Evolutionary conservation across 1,140 invertebrate genomes (phyloP).

Genomic region (Tachypleus tridentatus): DNA sequence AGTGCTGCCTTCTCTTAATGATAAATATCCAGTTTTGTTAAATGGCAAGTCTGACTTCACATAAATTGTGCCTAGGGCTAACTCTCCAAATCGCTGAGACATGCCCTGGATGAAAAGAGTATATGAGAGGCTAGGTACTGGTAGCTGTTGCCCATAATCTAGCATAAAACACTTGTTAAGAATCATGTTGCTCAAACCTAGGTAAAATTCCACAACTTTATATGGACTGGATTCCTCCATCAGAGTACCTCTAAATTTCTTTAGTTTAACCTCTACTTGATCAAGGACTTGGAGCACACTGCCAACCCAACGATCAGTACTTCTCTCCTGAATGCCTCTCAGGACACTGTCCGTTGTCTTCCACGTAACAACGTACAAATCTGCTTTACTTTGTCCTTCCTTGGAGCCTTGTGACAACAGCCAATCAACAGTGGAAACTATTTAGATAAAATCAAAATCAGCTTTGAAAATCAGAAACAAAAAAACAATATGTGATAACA

Average conservation of each 20-base stretch:
- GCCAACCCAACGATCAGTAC: slow-evolving; percentile 11
- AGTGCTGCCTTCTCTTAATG: slow-evolving; percentile 15
- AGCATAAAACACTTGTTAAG: slow-evolving; percentile 16
- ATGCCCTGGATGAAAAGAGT: slow-evolving; percentile 18
- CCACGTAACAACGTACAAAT: slow-evolving; percentile 16
- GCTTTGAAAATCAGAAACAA: too few relatives aligned
- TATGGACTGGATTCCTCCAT: slow-evolving; percentile 16
- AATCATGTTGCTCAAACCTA: slow-evolving; percentile 15
- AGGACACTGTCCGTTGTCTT: slow-evolving; percentile 18
- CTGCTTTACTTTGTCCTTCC: slow-evolving; percentile 12
- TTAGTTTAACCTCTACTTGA: slow-evolving; percentile 12
- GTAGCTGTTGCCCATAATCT: slow-evolving; percentile 18
- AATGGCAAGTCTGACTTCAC: slow-evolving; percentile 19
- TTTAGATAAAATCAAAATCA: not conserved
- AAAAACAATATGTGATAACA: too few relatives aligned
- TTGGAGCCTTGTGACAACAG: slow-evolving; percentile 13
- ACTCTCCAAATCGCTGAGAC: slow-evolving; percentile 18
- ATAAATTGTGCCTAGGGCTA: slow-evolving; percentile 18
- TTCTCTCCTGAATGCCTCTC: slow-evolving; percentile 12
- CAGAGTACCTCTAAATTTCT: slow-evolving; percentile 13
- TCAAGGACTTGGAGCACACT: slow-evolving; percentile 16
- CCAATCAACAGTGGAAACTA: slow-evolving; percentile 20
- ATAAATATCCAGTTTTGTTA: slow-evolving; percentile 16
- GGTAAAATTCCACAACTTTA: slow-evolving; percentile 16
- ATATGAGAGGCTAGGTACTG: slow-evolving; percentile 18